Base-by-base conservation (phyloP, 1,140 invertebrate genomes). In the Calosoma granatense region DNA sequence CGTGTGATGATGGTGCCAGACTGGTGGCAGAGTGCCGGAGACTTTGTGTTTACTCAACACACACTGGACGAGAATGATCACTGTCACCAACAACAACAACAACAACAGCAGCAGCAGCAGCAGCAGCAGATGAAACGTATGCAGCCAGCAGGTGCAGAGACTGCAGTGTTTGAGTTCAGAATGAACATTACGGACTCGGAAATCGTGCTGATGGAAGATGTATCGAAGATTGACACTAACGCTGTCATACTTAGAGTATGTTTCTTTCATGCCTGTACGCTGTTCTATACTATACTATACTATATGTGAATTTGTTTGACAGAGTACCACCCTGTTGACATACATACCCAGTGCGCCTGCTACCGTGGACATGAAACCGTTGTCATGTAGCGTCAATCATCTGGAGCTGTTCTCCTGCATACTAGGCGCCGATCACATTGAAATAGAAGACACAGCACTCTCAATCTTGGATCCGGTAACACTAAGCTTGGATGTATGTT, bases 401-500 rank as follows among this genome's bases (percentile, higher is more conserved):
- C 84, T 94, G 64, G 94, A 97, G 74, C 78, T 97, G 61, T 97
- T 95, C 73, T 96, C 93, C 0, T 97, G 94, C 72, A 87, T 92
- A 59, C 74, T 97, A 41, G 91, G 90, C 4, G 79, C 87, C 60
- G 93, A 97, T 75, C 6, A 17, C 6, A 17, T 12, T 47, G 41
- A 6, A 11, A 17, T 12, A 12, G 89, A 96, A 57, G 92, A 96
- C 67, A 97, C 93, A 0, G 92, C 94, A 1, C 74, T 97, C 2
- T 94, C 93, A n/a, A 97, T 98, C 61, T 88, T 97, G 51, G 94
- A 97, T 74, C 94, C 94, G 0, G 87, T 92, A 43, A 90, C 86
- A 3, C 74, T 94, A 14, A 89, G 41, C 15, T 9, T 17, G 84
- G 65, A 77, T 89, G 22, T 86, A 89, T 58, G 64, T 88, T 1